Base-by-base conservation (phyloP, 2,797 vertebrate genomes). In the Peromyscus aztecus region DNA sequence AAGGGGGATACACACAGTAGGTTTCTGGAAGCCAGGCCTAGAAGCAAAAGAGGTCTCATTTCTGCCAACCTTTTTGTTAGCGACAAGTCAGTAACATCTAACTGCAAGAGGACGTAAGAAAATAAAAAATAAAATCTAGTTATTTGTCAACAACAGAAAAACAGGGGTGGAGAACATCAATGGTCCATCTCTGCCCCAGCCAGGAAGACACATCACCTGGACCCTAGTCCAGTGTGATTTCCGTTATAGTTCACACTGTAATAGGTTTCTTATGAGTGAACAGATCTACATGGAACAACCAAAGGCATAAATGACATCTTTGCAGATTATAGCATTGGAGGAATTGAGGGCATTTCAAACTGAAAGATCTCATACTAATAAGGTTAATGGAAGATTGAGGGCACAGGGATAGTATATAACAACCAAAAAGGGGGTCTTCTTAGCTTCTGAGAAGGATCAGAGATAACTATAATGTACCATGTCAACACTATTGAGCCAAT, bases 31-130 rank as follows among this genome's bases (percentile, higher is more conserved):
- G 46, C 52, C 67, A 89, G 85, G 23, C n/a, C 59, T 61, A 63
- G 52, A 92, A 92, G 34, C 24, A 14, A 69, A 49, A 85, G 23
- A 65, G 27, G 17, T 57, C 37, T 13, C 61, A 90, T 85, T 83
- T 86, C 78, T 86, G 9, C 49, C 90, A 46, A 83, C 49, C 6
- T 40, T 63, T 94, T 40, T 84, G 34, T 61, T 81, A 76, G 61
- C 57, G 71, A 90, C 52, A 92, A 94, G 17, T 95, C 77, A 93
- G 55, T 83, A 46, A 61, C 76, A 84, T 13, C 17, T 90, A 94
- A 89, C 77, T 57, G 2, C 13, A 80, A 73, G 43, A 71, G 23
- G 85, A 21, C 19, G 17, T 93, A 34, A 31, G 49, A 96, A 73
- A 86, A 52, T 61, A 19, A 87, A 96, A 73, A 86, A 43, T 67